These are phyloP conservation scores for Cybosia mesomella DNA, from an alignment of 2,888 invertebrate species.

Conservation along the genomic window DNA sequence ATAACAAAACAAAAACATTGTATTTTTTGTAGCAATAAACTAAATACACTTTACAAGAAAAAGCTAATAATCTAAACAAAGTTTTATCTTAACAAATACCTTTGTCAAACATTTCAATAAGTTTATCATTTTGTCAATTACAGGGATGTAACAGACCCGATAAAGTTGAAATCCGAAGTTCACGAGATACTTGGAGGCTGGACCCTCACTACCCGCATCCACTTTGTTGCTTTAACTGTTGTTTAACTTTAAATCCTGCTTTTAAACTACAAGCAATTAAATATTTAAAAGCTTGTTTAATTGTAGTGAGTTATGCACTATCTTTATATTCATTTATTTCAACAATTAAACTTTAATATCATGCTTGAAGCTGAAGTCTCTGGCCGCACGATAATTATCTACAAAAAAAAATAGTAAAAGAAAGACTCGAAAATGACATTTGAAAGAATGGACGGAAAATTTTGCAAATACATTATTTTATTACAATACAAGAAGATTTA, in stretches of 20 bases:
- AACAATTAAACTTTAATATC: slow-evolving; percentile 51
- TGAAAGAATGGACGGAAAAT: slow-evolving; percentile 53
- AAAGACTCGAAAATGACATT: slow-evolving; percentile 48
- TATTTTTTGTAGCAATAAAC: too few relatives aligned
- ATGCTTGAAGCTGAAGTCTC: slow-evolving; percentile 68
- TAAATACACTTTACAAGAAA: neutral
- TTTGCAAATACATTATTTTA: slow-evolving; percentile 67
- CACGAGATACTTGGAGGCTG: slow-evolving; percentile 84
- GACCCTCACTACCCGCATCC: slow-evolving; percentile 79
- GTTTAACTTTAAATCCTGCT: slow-evolving; percentile 72
- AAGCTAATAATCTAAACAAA: slow-evolving; percentile 6
- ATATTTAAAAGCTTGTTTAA: slow-evolving; percentile 66
- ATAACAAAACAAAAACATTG: neutral
- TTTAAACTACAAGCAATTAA: slow-evolving; percentile 78
- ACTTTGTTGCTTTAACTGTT: slow-evolving; percentile 72
- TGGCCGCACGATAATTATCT: slow-evolving; percentile 51
- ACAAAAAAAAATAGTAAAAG: slow-evolving; percentile 52
- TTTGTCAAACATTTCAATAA: slow-evolving; percentile 65
- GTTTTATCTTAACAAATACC: slow-evolving; percentile 52
- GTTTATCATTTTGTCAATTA: slow-evolving; percentile 63
- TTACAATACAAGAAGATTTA: slow-evolving; percentile 81
- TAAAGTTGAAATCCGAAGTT: slow-evolving; percentile 71
- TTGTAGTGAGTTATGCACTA: slow-evolving; percentile 74
- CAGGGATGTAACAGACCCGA: slow-evolving; percentile 71
- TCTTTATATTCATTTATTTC: slow-evolving; percentile 44